These are phyloP conservation scores for Sula dactylatra DNA, from an alignment of 2,113 vertebrate genomes.

Conservation along the genomic window DNA sequence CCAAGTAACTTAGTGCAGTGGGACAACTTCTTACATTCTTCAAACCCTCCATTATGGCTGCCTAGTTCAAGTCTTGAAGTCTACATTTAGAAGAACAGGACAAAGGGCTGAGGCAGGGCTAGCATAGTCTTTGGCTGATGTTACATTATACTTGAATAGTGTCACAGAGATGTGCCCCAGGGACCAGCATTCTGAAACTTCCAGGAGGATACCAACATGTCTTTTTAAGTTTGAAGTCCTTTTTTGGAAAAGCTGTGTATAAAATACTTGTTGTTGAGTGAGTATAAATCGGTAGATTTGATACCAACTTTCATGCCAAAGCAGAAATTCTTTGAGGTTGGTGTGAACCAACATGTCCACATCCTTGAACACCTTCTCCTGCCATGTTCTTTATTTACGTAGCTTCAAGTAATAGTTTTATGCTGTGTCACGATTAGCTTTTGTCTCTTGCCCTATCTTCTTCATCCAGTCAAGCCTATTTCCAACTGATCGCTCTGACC, in stretches of 20 bases:
- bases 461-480: not conserved
- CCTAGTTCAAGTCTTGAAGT: not conserved
- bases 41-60: not conserved
- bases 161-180: not conserved
- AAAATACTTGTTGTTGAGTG: not conserved
- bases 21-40: rapidly evolving
- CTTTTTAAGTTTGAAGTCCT: not conserved
- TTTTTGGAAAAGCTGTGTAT: not conserved
- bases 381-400: not conserved
- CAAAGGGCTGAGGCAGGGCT: not conserved
- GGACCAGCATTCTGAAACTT: not conserved
- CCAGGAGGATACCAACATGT: not conserved
- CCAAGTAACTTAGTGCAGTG: not conserved
- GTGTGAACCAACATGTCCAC: rapidly evolving
- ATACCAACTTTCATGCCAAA: not conserved
- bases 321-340: not conserved
- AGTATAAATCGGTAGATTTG: not conserved
- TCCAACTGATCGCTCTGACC: not conserved
- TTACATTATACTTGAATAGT: not conserved
- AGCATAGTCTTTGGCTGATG: not conserved
- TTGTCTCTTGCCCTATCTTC: not conserved
- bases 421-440: not conserved
- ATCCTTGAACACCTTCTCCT: not conserved
- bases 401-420: not conserved
- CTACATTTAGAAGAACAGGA: not conserved